Base-by-base conservation (phyloP, 2,113 vertebrate species). In the Ivindomyrus marchei region DNA sequence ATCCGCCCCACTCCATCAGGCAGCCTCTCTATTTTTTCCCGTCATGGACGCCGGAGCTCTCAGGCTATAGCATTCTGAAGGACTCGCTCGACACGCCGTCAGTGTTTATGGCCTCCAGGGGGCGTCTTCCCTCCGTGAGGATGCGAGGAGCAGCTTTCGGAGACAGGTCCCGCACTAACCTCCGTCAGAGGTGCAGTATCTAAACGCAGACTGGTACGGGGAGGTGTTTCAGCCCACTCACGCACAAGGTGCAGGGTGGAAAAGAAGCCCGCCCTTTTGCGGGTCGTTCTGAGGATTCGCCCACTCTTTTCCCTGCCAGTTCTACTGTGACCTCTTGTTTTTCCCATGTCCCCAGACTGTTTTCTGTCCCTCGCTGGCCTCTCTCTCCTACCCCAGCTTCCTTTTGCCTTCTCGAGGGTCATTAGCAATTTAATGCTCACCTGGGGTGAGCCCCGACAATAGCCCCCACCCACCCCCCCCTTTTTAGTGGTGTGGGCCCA, bases 371-470 rank as follows among this genome's bases (percentile, higher is more conserved):
- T 96, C 94, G 94, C 95, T 93, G 95, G 93, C 89, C 94, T 92
- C 94, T 94, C 93, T 93, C 94, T 93, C 94, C 92, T 13, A 94
- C 93, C 94, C 92, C 77, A 42, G 39, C 42, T 90, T 92, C 92
- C 92, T 95, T 93, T 95, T 91, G 95, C 95, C 94, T 99, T 98
- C 97, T 96, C 98, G 97, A 93, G 95, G 97, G 96, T 98, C 97
- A 98, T 99, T 99, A 99, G 98, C 98, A 99, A 99, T 97, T 98
- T 98, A 99, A 99, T 99, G 98, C 98, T 98, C 98, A 99, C 98
- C 98, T 98, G 97, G 97, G 97, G 97, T 97, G 97, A 94, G 92
- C 93, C 88, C 94, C 96, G 94, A 99, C 98, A 99, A 99, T 97
- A 96, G 97, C 95, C 93, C 96, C 95, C 49, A 10, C 97, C 96